Base-by-base conservation (phyloP, 2,113 vertebrate species). In the Sorex araneus region DNA sequence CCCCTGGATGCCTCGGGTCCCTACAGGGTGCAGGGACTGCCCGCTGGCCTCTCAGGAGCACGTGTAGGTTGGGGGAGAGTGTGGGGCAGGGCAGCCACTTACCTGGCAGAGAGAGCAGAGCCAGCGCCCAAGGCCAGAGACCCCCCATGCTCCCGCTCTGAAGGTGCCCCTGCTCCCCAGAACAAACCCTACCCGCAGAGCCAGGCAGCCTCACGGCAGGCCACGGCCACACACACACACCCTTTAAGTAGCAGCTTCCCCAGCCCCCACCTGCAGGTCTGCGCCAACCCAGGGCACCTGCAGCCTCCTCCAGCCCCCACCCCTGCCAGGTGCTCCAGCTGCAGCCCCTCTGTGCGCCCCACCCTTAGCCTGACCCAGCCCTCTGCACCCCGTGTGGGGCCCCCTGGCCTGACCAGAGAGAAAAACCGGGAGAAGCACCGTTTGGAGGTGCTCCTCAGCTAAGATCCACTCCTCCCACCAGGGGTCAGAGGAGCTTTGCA, bases 401-500 rank as follows among this genome's bases (percentile, higher is more conserved):
- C 43, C 47, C n/a, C 16, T 21, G 30, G 21, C 18, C 8, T 34
- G 78, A 21, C 71, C 75, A 60, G 63, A 78, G 57, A 50, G 47
- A 60, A 19, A 19, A 60, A 60, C 18, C 23, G 8, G 8, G 16
- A 4, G 34, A 43, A 57, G 30, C n/a, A n/a, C n/a, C n/a, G n/a
- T n/a, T 19, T 4, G 21, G 7, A 23, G 6, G 4, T 25, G 45
- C 43, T 40, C 25, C 18, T 87, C 64, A 0, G 0, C 77, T 27
- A 27, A 78, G 23, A 13, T 64, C 12, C 54, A 10, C 34, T 93
- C 64, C 16, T 0, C 50, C 95, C 96, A 89, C 88, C 87, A 95
- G 95, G 79, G 95, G 95, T 93, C 95, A 95, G 94, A 77, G 75
- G 74, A 60, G 34, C 82, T 45, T 43, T 15, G 12, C 47, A 73